Conservation (phyloP, 1,140 invertebrate species). For the Drosophila rufa region DNA sequence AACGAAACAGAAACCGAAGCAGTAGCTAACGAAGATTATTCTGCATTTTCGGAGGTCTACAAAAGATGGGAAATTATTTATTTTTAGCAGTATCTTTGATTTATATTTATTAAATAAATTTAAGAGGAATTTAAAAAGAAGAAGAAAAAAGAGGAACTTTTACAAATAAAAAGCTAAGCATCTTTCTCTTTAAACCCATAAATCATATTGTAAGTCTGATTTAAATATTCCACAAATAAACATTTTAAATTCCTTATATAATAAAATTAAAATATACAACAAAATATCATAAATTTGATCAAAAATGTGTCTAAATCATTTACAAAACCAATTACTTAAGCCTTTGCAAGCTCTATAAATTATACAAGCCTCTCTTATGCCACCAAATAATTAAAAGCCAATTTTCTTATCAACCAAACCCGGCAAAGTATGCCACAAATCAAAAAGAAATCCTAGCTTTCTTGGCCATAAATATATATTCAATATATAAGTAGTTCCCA, state of each 20-base stretch:
- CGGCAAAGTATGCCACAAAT: constrained; percentile 13
- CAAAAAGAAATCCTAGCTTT: background rate
- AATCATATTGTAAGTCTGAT: too few species aligned
- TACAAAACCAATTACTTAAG: background rate
- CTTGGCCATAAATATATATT: background rate
- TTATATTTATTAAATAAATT: background rate
- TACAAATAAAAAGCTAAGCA: too few species aligned
- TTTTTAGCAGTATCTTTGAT: background rate
- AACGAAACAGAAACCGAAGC: background rate
- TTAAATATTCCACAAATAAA: too few species aligned
- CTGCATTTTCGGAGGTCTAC: constrained; percentile 8
- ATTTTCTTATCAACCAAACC: constrained; percentile 16
- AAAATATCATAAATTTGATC: too few species aligned
- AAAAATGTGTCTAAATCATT: background rate
- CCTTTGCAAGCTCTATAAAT: background rate
- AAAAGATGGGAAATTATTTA: background rate
- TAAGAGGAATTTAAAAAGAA: too few species aligned
- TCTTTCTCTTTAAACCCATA: too few species aligned
- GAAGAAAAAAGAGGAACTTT: too few species aligned
- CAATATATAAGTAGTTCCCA: background rate
- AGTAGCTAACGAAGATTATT: constrained; percentile 2
- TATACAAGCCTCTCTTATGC: background rate
- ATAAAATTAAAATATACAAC: background rate
- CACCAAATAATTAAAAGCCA: background rate
- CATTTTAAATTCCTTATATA: too few species aligned